These are phyloP conservation scores for Odontothrips loti DNA, from an alignment of 2,888 invertebrate genomes.

Conservation along the genomic window DNA sequence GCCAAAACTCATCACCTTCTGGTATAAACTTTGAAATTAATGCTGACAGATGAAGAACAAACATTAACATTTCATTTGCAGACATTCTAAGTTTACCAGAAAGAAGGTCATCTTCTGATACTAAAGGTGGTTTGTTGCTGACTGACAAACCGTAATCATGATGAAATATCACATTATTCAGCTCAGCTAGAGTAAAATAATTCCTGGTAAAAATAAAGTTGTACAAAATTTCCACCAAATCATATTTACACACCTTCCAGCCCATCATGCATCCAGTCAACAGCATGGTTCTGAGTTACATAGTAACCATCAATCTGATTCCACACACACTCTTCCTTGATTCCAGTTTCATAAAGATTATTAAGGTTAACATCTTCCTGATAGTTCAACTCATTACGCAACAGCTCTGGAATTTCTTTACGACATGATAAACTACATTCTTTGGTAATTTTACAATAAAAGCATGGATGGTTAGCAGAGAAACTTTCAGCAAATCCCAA, in stretches of 20 bases:
- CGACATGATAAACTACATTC: background rate
- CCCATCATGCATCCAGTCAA: conserved; percentile 31
- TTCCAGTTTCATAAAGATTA: conserved; percentile 32
- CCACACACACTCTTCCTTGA: conserved; percentile 34
- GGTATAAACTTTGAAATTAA: background rate
- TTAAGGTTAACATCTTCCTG: conserved; percentile 27
- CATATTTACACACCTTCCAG: conserved; percentile 30
- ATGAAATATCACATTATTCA: background rate
- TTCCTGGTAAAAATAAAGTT: background rate
- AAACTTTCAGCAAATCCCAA: conserved; percentile 37
- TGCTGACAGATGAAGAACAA: background rate
- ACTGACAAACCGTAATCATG: background rate
- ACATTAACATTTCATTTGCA: background rate
- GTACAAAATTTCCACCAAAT: conserved; percentile 16
- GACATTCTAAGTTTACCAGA: background rate
- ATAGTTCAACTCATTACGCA: conserved; percentile 32
- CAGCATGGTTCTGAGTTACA: conserved; percentile 29
- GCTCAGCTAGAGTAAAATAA: background rate
- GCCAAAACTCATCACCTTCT: background rate
- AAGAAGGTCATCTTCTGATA: background rate
- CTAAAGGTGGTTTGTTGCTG: background rate
- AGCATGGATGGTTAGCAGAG: conserved; percentile 35
- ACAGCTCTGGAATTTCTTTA: conserved; percentile 25
- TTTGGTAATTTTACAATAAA: conserved; percentile 36
- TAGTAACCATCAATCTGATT: conserved; percentile 32